phyloP scores from a whole-genome alignment of 2,113 vertebrate species.

The Cettia cetti region DNA sequence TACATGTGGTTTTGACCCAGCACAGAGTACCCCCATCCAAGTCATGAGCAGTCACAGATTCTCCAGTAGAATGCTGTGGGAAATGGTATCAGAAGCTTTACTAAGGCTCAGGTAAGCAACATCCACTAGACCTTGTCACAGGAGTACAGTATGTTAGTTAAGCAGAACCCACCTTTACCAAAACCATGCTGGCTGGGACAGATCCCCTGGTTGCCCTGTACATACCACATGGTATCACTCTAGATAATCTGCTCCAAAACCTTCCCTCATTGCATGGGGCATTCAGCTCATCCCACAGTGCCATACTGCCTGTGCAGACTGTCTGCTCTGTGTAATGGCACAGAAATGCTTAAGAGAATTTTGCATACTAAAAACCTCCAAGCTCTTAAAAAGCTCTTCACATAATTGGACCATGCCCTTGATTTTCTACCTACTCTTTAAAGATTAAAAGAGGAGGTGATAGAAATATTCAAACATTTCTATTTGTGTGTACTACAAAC shows the following conservation, averaged over 20 bases:
- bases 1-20: neutral
- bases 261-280: neutral
- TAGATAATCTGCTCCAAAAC: neutral
- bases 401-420: neutral
- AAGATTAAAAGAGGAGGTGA: neutral
- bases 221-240: no score
- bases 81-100: neutral
- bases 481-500: neutral
- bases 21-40: fast-evolving
- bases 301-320: neutral
- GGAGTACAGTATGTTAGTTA: neutral
- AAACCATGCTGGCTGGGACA: neutral
- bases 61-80: neutral
- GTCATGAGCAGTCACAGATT: neutral
- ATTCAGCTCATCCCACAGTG: neutral
- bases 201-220: neutral
- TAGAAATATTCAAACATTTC: neutral
- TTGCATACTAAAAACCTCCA: neutral
- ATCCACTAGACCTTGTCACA: neutral
- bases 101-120: neutral
- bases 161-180: neutral
- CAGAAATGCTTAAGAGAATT: neutral
- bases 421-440: neutral
- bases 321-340: neutral
- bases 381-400: neutral